phyloP scores from a whole-genome alignment of 2,797 vertebrate genomes.

The Arnoldichthys spilopterus region DNA sequence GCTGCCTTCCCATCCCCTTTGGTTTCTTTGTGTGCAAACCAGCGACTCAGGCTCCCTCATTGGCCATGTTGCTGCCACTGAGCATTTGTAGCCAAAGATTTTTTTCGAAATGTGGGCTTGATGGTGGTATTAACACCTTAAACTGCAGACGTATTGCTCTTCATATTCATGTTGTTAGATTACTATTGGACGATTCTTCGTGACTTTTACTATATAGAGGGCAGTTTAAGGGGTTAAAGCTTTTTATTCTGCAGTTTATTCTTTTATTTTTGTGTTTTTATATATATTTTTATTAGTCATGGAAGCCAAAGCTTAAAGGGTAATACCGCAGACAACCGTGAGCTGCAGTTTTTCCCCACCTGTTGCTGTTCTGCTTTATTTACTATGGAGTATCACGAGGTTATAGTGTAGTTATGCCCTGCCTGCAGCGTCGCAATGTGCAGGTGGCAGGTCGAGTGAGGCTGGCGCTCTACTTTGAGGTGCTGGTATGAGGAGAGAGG shows the following conservation, averaged over 20 bases:
- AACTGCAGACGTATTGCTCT: background rate
- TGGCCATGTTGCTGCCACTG: background rate
- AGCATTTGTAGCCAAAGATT: background rate
- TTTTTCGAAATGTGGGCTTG: background rate
- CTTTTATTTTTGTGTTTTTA: background rate
- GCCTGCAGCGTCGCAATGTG: conserved; percentile 20
- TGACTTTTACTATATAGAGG: background rate
- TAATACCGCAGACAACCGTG: background rate
- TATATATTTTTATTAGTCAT: background rate
- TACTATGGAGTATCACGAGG: background rate
- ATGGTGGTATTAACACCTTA: background rate
- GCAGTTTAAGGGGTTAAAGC: background rate
- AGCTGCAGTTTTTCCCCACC: background rate
- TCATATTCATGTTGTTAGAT: background rate
- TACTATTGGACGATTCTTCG: background rate
- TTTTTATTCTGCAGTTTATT: background rate
- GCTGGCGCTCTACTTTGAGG: conserved; percentile 39
- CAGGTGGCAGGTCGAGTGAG: conserved; percentile 25
- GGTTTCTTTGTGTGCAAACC: conserved; percentile 20
- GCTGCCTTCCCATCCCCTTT: conserved; percentile 34
- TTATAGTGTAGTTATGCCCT: conserved; percentile 38
- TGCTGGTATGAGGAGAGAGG: conserved; percentile 43
- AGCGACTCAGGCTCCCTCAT: background rate
- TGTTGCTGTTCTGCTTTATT: conserved; percentile 6
- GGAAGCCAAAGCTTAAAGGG: background rate